Percentiles rank a stretch among this genome's conserved stretches.
These are phyloP conservation scores for Acanthopagrus latus DNA, from an alignment of 2,797 vertebrate genomes.

Conservation along the genomic window DNA sequence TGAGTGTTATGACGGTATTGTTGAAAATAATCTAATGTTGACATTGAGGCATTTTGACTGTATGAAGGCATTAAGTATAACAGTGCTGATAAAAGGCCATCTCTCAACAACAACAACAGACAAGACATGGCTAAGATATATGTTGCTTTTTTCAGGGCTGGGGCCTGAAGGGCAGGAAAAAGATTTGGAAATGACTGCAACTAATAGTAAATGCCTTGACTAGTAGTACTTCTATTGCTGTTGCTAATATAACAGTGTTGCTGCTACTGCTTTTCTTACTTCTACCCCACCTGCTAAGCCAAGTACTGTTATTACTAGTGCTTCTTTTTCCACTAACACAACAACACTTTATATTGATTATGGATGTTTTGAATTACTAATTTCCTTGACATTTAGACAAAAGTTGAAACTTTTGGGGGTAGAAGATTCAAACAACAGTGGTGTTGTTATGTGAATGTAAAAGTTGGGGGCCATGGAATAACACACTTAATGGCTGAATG, in stretches of 20 bases:
- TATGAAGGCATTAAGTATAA: constrained; percentile 14
- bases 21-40: neutral
- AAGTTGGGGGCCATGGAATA: too few relatives aligned
- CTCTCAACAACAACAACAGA: neutral
- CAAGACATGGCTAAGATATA: neutral
- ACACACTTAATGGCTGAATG: too few relatives aligned
- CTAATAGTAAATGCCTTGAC: constrained; percentile 7
- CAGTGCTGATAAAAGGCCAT: constrained; percentile 18
- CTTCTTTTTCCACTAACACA: constrained; percentile 15
- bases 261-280: constrained; percentile 28
- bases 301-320: constrained; percentile 17
- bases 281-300: constrained; percentile 20
- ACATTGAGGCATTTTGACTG: neutral
- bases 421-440: too few relatives aligned
- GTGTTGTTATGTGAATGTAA: too few relatives aligned
- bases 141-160: constrained; percentile 29
- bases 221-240: constrained; percentile 11
- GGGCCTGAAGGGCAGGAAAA: constrained; percentile 25
- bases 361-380: too few relatives aligned
- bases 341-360: neutral
- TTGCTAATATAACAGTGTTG: constrained; percentile 5
- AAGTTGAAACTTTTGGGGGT: too few relatives aligned
- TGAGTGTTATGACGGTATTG: neutral
- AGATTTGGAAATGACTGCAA: constrained; percentile 35
- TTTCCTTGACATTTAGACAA: too few relatives aligned